Evolutionary conservation across 2,113 vertebrate species (phyloP), one percentile per base, ranked within the genome.

Genomic region (Tragelaphus buxtoni): DNA sequence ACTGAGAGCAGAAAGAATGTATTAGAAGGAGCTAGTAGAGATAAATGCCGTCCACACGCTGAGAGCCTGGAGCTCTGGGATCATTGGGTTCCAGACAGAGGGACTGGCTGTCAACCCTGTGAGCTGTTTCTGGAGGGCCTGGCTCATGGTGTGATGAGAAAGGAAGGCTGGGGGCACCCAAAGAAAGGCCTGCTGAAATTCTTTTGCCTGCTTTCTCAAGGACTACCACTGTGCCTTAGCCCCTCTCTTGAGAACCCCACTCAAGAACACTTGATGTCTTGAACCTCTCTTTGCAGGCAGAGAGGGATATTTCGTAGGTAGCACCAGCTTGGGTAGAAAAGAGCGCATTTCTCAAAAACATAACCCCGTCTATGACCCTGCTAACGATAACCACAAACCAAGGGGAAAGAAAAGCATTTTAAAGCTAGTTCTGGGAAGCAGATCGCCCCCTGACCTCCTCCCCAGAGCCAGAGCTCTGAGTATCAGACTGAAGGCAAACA

Each of bases 401-500:
- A 98, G 42, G 51, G 85, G 81, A 82, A 93, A 96, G 89, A 90
- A 93, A 96, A 97, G 76, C 95, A 97, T 56, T 81, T 93, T 28
- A 65, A 91, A 98, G 65, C 69, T 56, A 80, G 83, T 97, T 98
- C 96, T 97, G 96, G 97, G 98, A 97, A 98, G 86, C 3, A 58
- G 45, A 35, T 81, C 28, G 80, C 42, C 89, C 97, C 55, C 60
- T 96, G 93, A 94, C 98, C 97, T 91, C 53, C 56, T 94, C 63
- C 92, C 83, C 47, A 47, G 91, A 76, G 93, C 60, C 94, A 86
- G 81, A 87, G 80, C 79, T 39, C 65, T 16, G 8, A 85, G 81
- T 81, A 97, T 97, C 97, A 97, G 96, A 96, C 97, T 81, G 91
- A 98, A 98, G 89, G 93, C 96, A 98, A 97, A 96, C 97, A 97